Evolutionary conservation across 2,113 vertebrate genomes (phyloP), one percentile per base, ranked within the genome.

Genomic region (Vulpes vulpes): DNA sequence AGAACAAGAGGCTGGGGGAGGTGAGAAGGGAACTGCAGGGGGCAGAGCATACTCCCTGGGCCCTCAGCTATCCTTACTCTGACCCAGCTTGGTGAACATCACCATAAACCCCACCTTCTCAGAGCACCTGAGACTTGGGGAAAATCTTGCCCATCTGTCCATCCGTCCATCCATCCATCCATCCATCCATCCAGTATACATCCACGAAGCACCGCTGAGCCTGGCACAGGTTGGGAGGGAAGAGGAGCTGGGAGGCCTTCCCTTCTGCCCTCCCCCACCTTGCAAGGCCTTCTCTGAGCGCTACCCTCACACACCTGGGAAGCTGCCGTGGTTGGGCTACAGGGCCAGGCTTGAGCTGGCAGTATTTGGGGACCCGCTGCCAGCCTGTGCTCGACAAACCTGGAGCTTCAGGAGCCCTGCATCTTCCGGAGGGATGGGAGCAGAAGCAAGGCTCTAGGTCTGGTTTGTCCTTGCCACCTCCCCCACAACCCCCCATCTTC

Each of bases 401-500:
- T 64, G 87, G 49, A 57, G n/a, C 17, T 59, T 64, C 14, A 1
- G 2, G 35, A 5, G 35, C 49, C 11, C 79, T 82, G 62, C 0
- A 64, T 10, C 4, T 3, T 57, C 59, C 11, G 16, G 20, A 19
- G 35, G 27, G 17, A 20, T 22, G 57, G 69, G n/a, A 19, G n/a
- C 85, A 91, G 82, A 89, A n/a, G 25, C 35, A 71, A 82, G 74
- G 16, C 1, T 22, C 23, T 8, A 17, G 74, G 53, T 7, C 25
- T 16, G 65, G 35, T 55, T 83, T 57, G 67, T 82, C 11, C 43
- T 64, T 2, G 4, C 0, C 4, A 1, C 0, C 16, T 3, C 22
- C 25, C 0, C 5, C 11, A 27, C n/a, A 2, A 10, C 0, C 9
- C 4, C 3, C 9, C 7, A n/a, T 55, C 38, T 38, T 78, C 65